Base-by-base conservation (phyloP, 1,140 invertebrate species). In the Tetramorium parvispinum region DNA sequence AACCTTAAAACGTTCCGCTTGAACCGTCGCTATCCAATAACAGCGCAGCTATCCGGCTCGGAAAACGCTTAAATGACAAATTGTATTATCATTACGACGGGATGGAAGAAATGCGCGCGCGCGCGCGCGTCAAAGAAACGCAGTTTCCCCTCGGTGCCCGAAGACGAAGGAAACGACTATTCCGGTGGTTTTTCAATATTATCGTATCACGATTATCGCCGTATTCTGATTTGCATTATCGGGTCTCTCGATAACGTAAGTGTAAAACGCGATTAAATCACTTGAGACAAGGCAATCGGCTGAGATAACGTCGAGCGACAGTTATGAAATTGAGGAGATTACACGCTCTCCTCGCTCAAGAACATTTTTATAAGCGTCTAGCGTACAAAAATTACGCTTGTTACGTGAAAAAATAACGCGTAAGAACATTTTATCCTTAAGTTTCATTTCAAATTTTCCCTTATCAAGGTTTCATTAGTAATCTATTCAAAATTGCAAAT, bases 11-110 rank as follows among this genome's bases (percentile, higher is more conserved):
- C 63, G 46, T 68, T 82, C 68, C 53, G 66, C 79, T 83, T 37
- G 55, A 49, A 40, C 53, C 66, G 78, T 46, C 66, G 68, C 68
- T 75, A 66, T 79, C 77, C 46, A 55, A 83, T 73, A 83, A 55
- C 24, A 57, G 51, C 51, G 32, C 49, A 43, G 66, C 40, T 82
- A 82, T 73, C 79, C 53, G 40, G 66, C 79, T 57, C 66, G 66
- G 79, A 73, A 82, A 82, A 73, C 53, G 79, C 27, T 83, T 83
- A 73, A 83, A 83, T 83, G 55, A 83, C 79, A 83, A 83, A 83
- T 83, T 83, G 79, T 75, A 83, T 83, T 83, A 83, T 83, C 79
- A 83, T 83, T 83, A 57, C 53, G 53, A 75, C 4, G 32, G 40
- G 24, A 27, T 13, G 40, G 53, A 82, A 82, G 68, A 73, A 75